These are phyloP conservation scores for Brenthis ino DNA, from an alignment of 2,888 invertebrate species.

Conservation along the genomic window DNA sequence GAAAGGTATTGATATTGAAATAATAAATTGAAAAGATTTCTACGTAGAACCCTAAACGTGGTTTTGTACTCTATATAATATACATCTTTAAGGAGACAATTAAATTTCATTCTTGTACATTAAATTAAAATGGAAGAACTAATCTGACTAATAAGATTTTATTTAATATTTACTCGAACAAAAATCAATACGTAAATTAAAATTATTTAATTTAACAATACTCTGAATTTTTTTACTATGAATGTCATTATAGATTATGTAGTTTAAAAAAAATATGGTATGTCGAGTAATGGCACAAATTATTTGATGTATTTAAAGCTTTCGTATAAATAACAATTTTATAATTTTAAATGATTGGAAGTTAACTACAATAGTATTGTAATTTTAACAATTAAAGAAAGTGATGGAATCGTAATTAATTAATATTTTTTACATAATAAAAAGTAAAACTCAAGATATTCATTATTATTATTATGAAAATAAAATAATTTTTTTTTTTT, in stretches of 20 bases:
- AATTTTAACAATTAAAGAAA: too few relatives aligned
- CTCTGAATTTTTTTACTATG: too few relatives aligned
- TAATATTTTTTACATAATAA: too few relatives aligned
- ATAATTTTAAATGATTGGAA: conserved; percentile 5
- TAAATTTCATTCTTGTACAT: background rate
- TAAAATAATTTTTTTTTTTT: too few relatives aligned
- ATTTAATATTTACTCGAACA: conserved; percentile 3
- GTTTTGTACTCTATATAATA: background rate
- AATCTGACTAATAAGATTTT: conserved; percentile 4
- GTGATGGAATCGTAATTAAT: too few relatives aligned
- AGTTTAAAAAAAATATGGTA: conserved; percentile 11
- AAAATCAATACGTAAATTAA: background rate
- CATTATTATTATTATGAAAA: too few relatives aligned
- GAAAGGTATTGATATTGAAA: too few relatives aligned
- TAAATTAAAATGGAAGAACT: conserved; percentile 15
- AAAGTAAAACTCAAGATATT: too few relatives aligned
- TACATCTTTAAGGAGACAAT: background rate
- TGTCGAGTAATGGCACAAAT: conserved; percentile 36
- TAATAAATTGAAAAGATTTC: too few relatives aligned
- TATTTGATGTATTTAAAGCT: conserved; percentile 36
- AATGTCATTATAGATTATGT: too few relatives aligned
- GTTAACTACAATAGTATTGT: background rate
- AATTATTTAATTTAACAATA: background rate
- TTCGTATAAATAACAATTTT: conserved; percentile 7
- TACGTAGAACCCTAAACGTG: too few relatives aligned